Conservation (phyloP, 30 jellyfish, hydroid and myxozoan species). For the Turritopsis dohrnii region DNA sequence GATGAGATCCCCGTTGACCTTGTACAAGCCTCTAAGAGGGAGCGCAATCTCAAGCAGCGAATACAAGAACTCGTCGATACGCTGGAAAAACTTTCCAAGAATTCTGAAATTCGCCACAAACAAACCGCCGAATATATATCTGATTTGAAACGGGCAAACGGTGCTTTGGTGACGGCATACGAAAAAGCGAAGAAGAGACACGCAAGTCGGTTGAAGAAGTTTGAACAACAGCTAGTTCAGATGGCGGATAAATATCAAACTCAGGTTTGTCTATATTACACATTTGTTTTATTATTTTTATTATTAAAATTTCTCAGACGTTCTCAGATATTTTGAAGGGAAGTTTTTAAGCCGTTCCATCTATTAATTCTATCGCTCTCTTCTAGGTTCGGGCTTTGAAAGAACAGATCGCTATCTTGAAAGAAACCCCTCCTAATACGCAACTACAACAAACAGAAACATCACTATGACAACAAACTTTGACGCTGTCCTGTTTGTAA, state of each 20-base stretch:
- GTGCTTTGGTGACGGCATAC: slow-evolving; percentile 98
- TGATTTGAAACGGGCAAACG: slow-evolving; percentile 96
- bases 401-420: slow-evolving; percentile 31
- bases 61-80: slow-evolving; percentile 85
- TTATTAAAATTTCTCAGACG: neutral
- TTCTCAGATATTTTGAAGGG: neutral
- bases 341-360: neutral
- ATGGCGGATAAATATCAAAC: slow-evolving; percentile 86
- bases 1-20: slow-evolving; percentile 70
- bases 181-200: slow-evolving; percentile 97
- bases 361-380: neutral
- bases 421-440: slow-evolving; percentile 35
- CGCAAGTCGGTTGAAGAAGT: slow-evolving; percentile 90
- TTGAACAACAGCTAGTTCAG: slow-evolving; percentile 85
- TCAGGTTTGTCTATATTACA: slow-evolving; percentile 41
- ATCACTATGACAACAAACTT: slow-evolving; percentile 21
- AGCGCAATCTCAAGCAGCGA: slow-evolving; percentile 59
- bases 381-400: slow-evolving; percentile 39
- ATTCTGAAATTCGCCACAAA: slow-evolving; percentile 87
- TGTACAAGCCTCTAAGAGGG: slow-evolving; percentile 82
- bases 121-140: slow-evolving; percentile 92
- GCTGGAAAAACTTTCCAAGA: slow-evolving; percentile 77
- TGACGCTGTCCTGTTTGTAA: neutral
- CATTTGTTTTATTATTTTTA: too few relatives aligned
- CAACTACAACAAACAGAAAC: slow-evolving; percentile 36